Conservation (phyloP, 2,888 invertebrate genomes). For the Philopedon plagiatum region DNA sequence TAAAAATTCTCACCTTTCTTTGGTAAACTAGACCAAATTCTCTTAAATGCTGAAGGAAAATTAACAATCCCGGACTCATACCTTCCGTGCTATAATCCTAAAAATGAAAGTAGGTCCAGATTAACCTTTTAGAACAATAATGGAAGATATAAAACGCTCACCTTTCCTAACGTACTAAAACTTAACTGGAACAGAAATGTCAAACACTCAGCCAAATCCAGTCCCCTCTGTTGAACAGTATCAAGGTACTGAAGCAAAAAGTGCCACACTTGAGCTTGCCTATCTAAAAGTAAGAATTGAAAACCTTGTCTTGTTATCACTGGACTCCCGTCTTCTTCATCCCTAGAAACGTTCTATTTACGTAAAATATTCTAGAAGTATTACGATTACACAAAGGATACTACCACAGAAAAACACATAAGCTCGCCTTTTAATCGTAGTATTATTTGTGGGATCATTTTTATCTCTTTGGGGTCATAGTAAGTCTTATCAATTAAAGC, state of each 20-base stretch:
- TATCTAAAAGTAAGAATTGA: slow-evolving; percentile 95
- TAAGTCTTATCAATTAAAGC: too few relatives aligned
- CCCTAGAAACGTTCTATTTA: too few relatives aligned
- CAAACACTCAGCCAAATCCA: slow-evolving; percentile 92
- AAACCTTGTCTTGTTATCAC: slow-evolving; percentile 96
- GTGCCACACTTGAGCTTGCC: slow-evolving; percentile 96
- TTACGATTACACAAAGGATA: too few relatives aligned
- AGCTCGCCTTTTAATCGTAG: too few relatives aligned
- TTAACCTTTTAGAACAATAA: too few relatives aligned
- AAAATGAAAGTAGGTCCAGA: too few relatives aligned
- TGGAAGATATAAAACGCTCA: slow-evolving; percentile 63
- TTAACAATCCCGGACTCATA: slow-evolving; percentile 88
- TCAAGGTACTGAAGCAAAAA: slow-evolving; percentile 97
- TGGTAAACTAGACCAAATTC: slow-evolving; percentile 99
- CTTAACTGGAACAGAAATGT: slow-evolving; percentile 97
- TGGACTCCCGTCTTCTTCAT: slow-evolving; percentile 85
- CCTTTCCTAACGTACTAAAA: slow-evolving; percentile 94
- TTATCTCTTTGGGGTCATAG: too few relatives aligned
- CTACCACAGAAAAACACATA: too few relatives aligned
- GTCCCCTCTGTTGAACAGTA: slow-evolving; percentile 88
- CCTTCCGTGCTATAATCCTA: slow-evolving; percentile 97
- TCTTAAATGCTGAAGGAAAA: slow-evolving; percentile 94
- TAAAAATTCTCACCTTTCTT: slow-evolving; percentile 81
- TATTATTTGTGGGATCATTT: too few relatives aligned
- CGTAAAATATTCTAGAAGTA: too few relatives aligned